Conservation (phyloP, 2,888 invertebrate species). For the Cheilosia variabilis region DNA sequence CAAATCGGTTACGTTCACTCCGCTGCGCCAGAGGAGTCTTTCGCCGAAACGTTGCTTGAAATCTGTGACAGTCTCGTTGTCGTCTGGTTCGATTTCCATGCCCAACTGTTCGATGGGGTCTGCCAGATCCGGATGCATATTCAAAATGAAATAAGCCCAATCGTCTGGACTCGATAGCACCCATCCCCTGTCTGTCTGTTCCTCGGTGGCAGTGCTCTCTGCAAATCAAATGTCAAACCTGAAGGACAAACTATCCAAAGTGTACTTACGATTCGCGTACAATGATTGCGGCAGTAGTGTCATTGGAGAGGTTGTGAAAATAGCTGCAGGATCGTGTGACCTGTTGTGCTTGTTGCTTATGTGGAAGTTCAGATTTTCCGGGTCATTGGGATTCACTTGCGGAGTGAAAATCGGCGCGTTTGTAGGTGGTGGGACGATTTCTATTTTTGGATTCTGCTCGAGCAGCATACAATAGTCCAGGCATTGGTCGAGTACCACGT, state of each 20-base stretch:
- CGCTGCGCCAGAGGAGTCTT: slow-evolving; percentile 86
- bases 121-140: slow-evolving; percentile 90
- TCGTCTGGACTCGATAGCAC: slow-evolving; percentile 81
- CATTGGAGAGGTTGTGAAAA: slow-evolving; percentile 13
- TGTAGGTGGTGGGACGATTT: slow-evolving; percentile 78
- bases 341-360: slow-evolving; percentile 84
- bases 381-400: slow-evolving; percentile 83
- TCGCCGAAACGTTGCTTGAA: slow-evolving; percentile 89
- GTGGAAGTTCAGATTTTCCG: slow-evolving; percentile 86
- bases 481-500: slow-evolving; percentile 89
- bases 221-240: background rate
- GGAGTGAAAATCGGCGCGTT: slow-evolving; percentile 77
- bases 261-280: slow-evolving; percentile 63
- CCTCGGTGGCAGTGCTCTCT: slow-evolving; percentile 35
- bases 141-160: slow-evolving; percentile 86
- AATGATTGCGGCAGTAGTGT: slow-evolving; percentile 22
- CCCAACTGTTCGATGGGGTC: slow-evolving; percentile 91
- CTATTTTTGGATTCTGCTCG: slow-evolving; percentile 82
- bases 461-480: slow-evolving; percentile 89
- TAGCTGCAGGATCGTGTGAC: slow-evolving; percentile 41
- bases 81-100: slow-evolving; percentile 90
- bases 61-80: slow-evolving; percentile 90
- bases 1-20: slow-evolving; percentile 89
- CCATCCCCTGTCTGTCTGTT: slow-evolving; percentile 80
- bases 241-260: background rate